Conservation (phyloP, 2,888 invertebrate species). For the Uropetala carovei region DNA sequence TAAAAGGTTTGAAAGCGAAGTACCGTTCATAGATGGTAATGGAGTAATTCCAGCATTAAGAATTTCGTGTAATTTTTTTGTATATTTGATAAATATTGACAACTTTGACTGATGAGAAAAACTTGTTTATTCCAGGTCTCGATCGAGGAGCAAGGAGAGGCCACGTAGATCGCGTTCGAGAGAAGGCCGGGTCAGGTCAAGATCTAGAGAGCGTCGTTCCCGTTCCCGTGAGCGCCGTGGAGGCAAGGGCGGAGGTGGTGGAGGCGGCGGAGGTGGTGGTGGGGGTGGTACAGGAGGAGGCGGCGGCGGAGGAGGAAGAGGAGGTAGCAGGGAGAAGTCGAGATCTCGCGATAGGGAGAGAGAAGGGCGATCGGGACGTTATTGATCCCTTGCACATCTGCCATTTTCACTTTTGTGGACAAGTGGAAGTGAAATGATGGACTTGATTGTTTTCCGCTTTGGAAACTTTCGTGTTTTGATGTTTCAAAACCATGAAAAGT, state of each 20-base stretch:
- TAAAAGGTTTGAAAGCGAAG: no score
- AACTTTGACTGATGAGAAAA: no score
- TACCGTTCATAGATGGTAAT: no score
- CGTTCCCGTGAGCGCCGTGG: slow-evolving; percentile 82
- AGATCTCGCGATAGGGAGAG: slow-evolving; percentile 75
- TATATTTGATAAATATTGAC: no score
- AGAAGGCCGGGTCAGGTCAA: slow-evolving; percentile 40
- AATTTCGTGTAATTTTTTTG: no score
- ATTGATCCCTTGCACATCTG: slow-evolving; percentile 72
- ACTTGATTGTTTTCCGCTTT: not conserved
- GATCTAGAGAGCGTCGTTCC: slow-evolving; percentile 68
- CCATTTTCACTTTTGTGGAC: not conserved
- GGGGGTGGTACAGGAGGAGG: slow-evolving; percentile 73
- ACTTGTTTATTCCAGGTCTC: slow-evolving; percentile 70
- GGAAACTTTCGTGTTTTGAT: not conserved
- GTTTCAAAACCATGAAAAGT: not conserved
- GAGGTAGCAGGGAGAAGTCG: slow-evolving; percentile 72
- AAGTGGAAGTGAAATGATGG: not conserved
- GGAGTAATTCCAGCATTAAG: no score
- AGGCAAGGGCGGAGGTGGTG: slow-evolving; percentile 79
- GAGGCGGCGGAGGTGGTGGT: slow-evolving; percentile 75
- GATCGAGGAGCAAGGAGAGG: slow-evolving; percentile 72
- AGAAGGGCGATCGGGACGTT: slow-evolving; percentile 79
- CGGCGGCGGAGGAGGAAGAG: slow-evolving; percentile 70
- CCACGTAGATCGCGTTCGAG: slow-evolving; percentile 27